Conservation (phyloP, 2,888 invertebrate species). For the Zhengitettix transpicula region DNA sequence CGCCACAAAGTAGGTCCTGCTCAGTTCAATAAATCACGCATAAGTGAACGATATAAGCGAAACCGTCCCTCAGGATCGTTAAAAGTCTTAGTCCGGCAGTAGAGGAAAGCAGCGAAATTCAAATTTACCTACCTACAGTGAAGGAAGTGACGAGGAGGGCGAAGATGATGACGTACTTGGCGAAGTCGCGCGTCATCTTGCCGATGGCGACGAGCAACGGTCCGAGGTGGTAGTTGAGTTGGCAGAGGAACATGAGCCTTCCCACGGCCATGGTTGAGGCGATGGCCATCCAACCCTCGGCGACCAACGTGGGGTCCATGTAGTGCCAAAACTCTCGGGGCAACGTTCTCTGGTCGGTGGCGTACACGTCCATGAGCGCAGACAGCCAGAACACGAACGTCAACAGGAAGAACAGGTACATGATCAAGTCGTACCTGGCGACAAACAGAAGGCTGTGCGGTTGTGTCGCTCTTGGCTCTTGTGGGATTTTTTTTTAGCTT, state of each 20-base stretch:
- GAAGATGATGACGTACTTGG: slow-evolving; percentile 43
- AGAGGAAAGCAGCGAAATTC: too few relatives aligned
- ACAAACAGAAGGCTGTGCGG: too few relatives aligned
- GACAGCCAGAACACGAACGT: slow-evolving; percentile 45
- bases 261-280: slow-evolving; percentile 50
- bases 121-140: slow-evolving; percentile 26
- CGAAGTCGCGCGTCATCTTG: slow-evolving; percentile 49
- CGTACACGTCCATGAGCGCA: slow-evolving; percentile 34
- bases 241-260: slow-evolving; percentile 42
- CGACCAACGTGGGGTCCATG: slow-evolving; percentile 43
- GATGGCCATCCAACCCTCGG: slow-evolving; percentile 46
- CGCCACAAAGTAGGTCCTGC: too few relatives aligned
- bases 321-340: slow-evolving; percentile 49
- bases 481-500: too few relatives aligned
- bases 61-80: too few relatives aligned
- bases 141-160: slow-evolving; percentile 40
- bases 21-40: too few relatives aligned
- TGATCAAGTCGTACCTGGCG: slow-evolving; percentile 5
- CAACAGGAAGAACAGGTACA: slow-evolving; percentile 31
- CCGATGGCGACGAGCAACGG: slow-evolving; percentile 45
- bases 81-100: too few relatives aligned
- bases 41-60: too few relatives aligned
- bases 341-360: slow-evolving; percentile 28
- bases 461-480: too few relatives aligned
- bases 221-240: slow-evolving; percentile 44